Evolutionary conservation across 2,113 vertebrate species (phyloP), one percentile per base, ranked within the genome.

Genomic region (Oxyruncus cristatus): DNA sequence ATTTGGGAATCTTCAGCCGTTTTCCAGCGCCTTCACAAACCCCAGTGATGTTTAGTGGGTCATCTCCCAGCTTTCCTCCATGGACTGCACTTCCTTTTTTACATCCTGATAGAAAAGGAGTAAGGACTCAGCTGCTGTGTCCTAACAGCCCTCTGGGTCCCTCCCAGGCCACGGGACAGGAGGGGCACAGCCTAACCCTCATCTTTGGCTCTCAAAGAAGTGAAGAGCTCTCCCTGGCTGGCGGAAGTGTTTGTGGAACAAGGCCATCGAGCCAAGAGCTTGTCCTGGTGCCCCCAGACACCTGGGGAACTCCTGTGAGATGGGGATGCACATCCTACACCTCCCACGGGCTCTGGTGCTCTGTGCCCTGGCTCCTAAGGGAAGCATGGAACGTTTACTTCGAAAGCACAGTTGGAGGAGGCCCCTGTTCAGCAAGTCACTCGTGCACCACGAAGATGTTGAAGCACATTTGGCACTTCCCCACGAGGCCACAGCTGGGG

Each of bases 401-500:
- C 35, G 59, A 35, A 52, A 58, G 21, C 23, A 7, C 59, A 39
- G 35, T 5, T 6, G 26, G 8, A 87, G 26, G 26, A 42, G 26
- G 15, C 33, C 7, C 9, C 74, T 52, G 12, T 20, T 39, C 30
- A 52, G 12, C 23, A 75, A 18, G 39, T 4, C 22, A 20, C 47
- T 5, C 53, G 14, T 21, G 35, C 23, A 26, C 71, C 20, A 12
- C 11, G 70, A 65, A 56, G 72, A 26, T 3, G 1, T 2, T 37
- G 58, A 63, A 72, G 37, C 14, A 67, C 35, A 22, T 49, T 32
- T 49, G n/a, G 28, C 47, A 21, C 42, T 62, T 79, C 32, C 46
- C 19, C 65, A 33, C 0, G 0, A 59, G 15, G 32, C 13, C 66
- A 62, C 26, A 32, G 35, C 37, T 55, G 42, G 35, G 55, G 5